These are phyloP conservation scores for Metopolophium dirhodum DNA, from an alignment of 1,140 invertebrate species.

Conservation along the genomic window DNA sequence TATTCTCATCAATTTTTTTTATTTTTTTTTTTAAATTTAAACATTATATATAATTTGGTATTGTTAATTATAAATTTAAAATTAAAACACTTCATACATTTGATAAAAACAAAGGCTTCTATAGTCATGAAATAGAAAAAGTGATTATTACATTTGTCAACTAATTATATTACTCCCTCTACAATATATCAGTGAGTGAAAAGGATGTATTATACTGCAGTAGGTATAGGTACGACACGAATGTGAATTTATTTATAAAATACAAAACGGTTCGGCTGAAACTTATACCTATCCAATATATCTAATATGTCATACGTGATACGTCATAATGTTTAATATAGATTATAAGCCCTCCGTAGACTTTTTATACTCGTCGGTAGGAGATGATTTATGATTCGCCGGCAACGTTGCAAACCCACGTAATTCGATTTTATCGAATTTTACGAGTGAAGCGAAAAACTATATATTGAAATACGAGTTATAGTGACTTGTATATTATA, in stretches of 20 bases:
- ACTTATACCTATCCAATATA: not conserved
- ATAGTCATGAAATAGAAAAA: too few relatives aligned
- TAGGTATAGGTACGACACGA: not conserved
- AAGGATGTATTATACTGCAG: not conserved
- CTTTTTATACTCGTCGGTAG: not conserved
- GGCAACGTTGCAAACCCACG: not conserved
- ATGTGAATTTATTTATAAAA: not conserved
- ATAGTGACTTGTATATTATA: not conserved
- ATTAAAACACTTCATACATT: not conserved
- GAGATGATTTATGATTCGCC: not conserved
- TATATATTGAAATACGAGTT: not conserved
- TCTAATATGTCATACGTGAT: not conserved
- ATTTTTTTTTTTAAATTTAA: not conserved
- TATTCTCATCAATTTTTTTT: not conserved
- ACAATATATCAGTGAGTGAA: not conserved
- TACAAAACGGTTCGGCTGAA: not conserved
- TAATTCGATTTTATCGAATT: not conserved
- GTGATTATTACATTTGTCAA: too few relatives aligned
- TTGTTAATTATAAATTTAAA: too few relatives aligned
- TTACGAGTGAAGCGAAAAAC: not conserved
- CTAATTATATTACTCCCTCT: too few relatives aligned
- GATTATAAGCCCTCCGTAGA: too few relatives aligned
- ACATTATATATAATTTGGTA: too few relatives aligned
- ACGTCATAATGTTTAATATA: too few relatives aligned
- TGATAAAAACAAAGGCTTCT: too few relatives aligned